Percentiles rank a stretch among this genome's conserved stretches.
These are phyloP conservation scores for Bambusicola thoracicus DNA, from an alignment of 2,113 vertebrate species.

Conservation along the genomic window DNA sequence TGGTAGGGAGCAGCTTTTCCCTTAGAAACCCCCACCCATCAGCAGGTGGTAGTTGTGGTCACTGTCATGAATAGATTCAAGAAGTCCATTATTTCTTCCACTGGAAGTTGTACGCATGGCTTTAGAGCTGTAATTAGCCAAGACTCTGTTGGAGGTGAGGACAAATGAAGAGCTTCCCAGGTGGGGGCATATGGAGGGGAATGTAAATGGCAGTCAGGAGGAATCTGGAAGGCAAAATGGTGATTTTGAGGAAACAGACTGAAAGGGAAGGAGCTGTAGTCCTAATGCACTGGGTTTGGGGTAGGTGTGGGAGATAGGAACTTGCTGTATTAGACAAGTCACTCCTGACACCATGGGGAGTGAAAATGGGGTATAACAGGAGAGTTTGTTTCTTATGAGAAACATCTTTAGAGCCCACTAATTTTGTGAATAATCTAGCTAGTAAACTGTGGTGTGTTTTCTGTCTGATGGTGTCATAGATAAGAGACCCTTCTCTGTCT, in stretches of 20 bases:
- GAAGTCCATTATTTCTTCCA: neutral
- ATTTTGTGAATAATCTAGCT: neutral
- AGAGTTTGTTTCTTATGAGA: neutral
- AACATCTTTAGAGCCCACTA: neutral
- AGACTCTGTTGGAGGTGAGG: neutral
- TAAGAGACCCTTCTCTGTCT: neutral
- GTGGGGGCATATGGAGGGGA: fast-evolving
- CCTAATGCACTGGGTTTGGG: neutral
- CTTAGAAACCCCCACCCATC: neutral
- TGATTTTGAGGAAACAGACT: neutral
- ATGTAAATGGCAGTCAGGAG: neutral
- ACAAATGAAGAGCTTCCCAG: neutral
- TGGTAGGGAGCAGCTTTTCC: neutral
- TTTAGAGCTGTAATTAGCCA: neutral
- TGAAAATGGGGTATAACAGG: neutral
- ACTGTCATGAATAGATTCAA: neutral
- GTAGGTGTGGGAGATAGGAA: neutral
- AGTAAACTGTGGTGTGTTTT: neutral
- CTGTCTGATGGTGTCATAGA: neutral
- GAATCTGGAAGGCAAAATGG: neutral
- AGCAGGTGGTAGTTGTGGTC: neutral
- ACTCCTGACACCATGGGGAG: neutral
- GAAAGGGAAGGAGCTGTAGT: neutral
- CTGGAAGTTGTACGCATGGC: neutral
- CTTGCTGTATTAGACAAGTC: neutral